Evolutionary conservation across 2,888 invertebrate species (phyloP).

Genomic region (Cryptus armator): DNA sequence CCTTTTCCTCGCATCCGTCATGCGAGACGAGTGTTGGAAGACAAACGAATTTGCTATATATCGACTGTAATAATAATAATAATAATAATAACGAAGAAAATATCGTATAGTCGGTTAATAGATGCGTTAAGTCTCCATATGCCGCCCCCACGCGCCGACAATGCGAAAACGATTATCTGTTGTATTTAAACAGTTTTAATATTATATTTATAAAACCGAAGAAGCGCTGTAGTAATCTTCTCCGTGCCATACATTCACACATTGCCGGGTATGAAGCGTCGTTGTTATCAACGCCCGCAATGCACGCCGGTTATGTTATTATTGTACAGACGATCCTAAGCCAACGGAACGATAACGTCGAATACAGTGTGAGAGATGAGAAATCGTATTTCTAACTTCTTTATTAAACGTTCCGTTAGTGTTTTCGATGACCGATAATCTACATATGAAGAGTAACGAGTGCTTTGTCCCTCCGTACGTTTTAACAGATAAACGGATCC

Average conservation of each 20-base stretch:
- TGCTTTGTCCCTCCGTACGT: conserved; percentile 57
- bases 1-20: conserved; percentile 35
- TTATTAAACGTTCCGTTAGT: no score
- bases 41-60: conserved; percentile 43
- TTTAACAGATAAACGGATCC: conserved; percentile 51
- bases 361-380: conserved; percentile 19
- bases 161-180: conserved; percentile 53
- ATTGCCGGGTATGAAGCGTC: conserved; percentile 12
- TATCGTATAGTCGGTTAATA: conserved; percentile 36
- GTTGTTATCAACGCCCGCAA: conserved; percentile 46
- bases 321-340: conserved; percentile 23
- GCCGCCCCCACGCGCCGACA: conserved; percentile 36
- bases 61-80: conserved; percentile 2
- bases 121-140: conserved; percentile 38
- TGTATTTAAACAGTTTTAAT: conserved; percentile 62
- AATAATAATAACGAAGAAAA: conserved; percentile 30
- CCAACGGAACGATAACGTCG: background rate
- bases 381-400: background rate
- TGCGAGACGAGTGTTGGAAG: conserved; percentile 4
- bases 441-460: conserved; percentile 1
- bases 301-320: conserved; percentile 60
- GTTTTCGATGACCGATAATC: no score
- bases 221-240: conserved; percentile 67
- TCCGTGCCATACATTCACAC: conserved; percentile 47
- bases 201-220: conserved; percentile 48